Evolutionary conservation across 2,888 invertebrate genomes (phyloP), one percentile per base, ranked within the genome.

Genomic region (Harpagoxenus sublaevis): DNA sequence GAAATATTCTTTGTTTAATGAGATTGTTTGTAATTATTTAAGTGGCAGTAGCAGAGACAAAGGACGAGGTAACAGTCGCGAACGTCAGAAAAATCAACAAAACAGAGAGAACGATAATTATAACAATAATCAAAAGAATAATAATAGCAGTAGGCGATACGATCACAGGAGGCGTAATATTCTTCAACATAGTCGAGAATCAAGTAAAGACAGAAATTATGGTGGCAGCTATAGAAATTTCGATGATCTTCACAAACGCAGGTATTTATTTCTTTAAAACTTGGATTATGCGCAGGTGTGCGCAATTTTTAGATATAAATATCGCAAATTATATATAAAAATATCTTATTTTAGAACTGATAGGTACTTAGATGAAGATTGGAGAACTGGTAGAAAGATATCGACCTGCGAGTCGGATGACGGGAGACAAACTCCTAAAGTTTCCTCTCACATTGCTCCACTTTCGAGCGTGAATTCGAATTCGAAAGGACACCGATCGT

Each of bases 141-240:
- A 90, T 75, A 90, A 88, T 63, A 91, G 87, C 45, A 89, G 83
- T 66, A 93, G 93, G 73, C 91, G 94, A 85, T 92, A 92, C 65
- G 94, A 94, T 57, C 89, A 90, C 53, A 92, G 93, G 85, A 92
- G 94, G 74, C 93, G 93, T 28, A 94, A 93, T 87, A 89, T 89
- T 68, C 90, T 92, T 68, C 93, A 94, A 63, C 92, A 92, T 65
- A 96, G 96, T 89, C 94, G 96, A 51, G 96, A 96, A 87, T 93
- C 94, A 35, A 96, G 96, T 87, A 95, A 95, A 90, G 96, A 96
- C 57, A 93, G 96, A 87, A 94, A 92, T 91, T 94, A 91, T 73
- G 92, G 94, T 51, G 90, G 91, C 60, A 86, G 88, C 18, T 93
- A 92, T 82, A 92, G 95, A 75, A 92, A 91, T 84, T 92, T 94